Evolutionary conservation across 1,140 invertebrate species (phyloP).

Genomic region (Drosophila elegans): DNA sequence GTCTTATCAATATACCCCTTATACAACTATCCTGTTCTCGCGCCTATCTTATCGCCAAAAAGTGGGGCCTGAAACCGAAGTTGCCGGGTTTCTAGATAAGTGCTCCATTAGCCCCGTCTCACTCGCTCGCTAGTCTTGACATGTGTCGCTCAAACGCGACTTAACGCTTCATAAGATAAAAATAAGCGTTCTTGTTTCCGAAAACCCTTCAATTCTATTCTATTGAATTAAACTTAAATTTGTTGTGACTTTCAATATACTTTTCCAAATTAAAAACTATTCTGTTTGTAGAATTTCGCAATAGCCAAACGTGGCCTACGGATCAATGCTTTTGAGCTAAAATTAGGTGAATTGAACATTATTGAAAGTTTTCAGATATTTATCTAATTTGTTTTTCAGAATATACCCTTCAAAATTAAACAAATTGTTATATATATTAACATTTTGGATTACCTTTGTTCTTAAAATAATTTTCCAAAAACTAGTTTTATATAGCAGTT

Average conservation of each 20-base stretch:
- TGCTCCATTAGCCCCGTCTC: constrained; percentile 9
- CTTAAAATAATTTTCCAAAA: too few relatives aligned
- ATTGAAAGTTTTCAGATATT: too few relatives aligned
- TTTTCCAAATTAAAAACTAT: too few relatives aligned
- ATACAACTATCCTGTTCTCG: constrained; percentile 33
- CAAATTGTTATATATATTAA: too few relatives aligned
- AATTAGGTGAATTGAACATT: too few relatives aligned
- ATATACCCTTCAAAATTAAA: too few relatives aligned
- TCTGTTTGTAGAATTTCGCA: not conserved
- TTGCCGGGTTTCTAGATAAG: constrained; percentile 19
- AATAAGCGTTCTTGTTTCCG: constrained; percentile 1
- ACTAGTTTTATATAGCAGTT: too few relatives aligned
- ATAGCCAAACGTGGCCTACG: too few relatives aligned
- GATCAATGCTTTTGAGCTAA: too few relatives aligned
- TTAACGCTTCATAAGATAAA: constrained; percentile 36
- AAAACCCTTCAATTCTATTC: not conserved
- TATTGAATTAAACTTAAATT: not conserved
- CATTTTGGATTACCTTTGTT: too few relatives aligned
- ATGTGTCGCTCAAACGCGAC: constrained; percentile 54
- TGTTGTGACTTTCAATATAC: too few relatives aligned
- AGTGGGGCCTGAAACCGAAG: constrained; percentile 12
- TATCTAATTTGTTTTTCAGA: too few relatives aligned
- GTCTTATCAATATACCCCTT: constrained; percentile 27
- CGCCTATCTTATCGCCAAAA: constrained; percentile 61
- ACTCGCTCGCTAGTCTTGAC: constrained; percentile 1